Conservation (phyloP, 1,140 invertebrate genomes). For the Drosophila guanche region DNA sequence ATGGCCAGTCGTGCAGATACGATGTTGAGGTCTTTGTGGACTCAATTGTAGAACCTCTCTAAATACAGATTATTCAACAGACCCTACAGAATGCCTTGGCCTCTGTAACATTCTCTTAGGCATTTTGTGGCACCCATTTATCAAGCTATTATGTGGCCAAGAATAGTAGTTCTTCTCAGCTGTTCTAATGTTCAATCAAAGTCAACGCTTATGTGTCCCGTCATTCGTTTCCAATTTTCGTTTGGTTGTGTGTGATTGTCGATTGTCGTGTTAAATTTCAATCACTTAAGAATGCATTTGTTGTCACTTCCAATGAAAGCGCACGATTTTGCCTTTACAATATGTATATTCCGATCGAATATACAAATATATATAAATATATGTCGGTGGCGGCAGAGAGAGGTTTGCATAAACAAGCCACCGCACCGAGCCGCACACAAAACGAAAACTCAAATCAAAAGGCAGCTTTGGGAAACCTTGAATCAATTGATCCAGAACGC, state of each 20-base stretch:
- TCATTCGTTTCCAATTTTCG: slow-evolving; percentile 61
- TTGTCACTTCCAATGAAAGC: slow-evolving; percentile 73
- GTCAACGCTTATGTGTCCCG: slow-evolving; percentile 36
- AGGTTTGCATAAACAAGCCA: slow-evolving; percentile 27
- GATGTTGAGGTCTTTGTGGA: too few species aligned
- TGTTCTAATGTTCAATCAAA: slow-evolving; percentile 42
- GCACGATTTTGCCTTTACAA: slow-evolving; percentile 54
- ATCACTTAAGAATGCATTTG: slow-evolving; percentile 77
- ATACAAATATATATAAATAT: slow-evolving; percentile 22
- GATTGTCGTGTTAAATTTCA: slow-evolving; percentile 70
- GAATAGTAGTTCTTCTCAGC: slow-evolving; percentile 1
- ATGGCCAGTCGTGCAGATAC: too few species aligned
- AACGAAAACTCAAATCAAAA: slow-evolving; percentile 65
- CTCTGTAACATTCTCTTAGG: not conserved
- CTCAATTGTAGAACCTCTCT: too few species aligned
- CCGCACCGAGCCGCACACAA: slow-evolving; percentile 19
- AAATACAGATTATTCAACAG: too few species aligned
- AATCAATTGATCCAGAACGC: slow-evolving; percentile 80
- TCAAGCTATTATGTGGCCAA: slow-evolving; percentile 4
- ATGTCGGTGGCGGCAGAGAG: not conserved
- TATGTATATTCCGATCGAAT: slow-evolving; percentile 6
- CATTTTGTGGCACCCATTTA: slow-evolving; percentile 4
- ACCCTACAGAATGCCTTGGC: too few species aligned
- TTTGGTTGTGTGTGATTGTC: slow-evolving; percentile 10
- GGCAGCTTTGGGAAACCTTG: slow-evolving; percentile 71